phyloP scores from a whole-genome alignment of 2,797 vertebrate species.

The Orientallactaga sibirica region DNA sequence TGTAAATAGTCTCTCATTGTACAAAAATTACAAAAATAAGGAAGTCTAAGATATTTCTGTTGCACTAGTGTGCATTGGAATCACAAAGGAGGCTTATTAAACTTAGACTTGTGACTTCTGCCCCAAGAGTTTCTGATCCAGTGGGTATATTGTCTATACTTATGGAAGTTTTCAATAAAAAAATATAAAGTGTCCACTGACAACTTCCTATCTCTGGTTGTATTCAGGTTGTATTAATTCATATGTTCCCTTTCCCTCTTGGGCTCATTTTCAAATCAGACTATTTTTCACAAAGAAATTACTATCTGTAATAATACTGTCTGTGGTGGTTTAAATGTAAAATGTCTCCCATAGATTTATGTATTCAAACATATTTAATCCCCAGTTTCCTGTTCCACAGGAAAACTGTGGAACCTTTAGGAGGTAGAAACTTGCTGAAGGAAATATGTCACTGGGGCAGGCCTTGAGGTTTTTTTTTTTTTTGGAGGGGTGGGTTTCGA shows the following conservation, averaged over 20 bases:
- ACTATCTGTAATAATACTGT: conserved; percentile 1
- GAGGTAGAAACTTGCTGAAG: too few species aligned
- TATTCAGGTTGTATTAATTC: background rate
- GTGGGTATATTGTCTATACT: background rate
- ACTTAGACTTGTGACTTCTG: background rate
- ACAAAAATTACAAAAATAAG: conserved; percentile 62
- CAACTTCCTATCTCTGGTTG: too few species aligned
- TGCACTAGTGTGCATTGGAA: background rate
- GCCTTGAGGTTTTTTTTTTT: too few species aligned
- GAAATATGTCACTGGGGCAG: too few species aligned
- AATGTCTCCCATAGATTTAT: too few species aligned
- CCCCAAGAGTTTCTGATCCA: background rate
- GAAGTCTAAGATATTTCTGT: conserved; percentile 27
- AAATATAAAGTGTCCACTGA: too few species aligned
- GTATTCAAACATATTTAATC: too few species aligned
- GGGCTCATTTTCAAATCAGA: conserved; percentile 42
- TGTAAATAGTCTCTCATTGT: conserved; percentile 36
- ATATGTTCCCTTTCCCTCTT: background rate
- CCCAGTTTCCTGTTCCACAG: too few species aligned
- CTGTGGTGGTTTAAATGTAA: too few species aligned
- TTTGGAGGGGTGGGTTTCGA: too few species aligned
- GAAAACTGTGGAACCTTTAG: too few species aligned
- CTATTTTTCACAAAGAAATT: conserved; percentile 50
- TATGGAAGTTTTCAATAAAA: too few species aligned
- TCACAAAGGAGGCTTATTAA: background rate